Conservation (phyloP, 2,113 vertebrate species). For the Chroicocephalus ridibundus region DNA sequence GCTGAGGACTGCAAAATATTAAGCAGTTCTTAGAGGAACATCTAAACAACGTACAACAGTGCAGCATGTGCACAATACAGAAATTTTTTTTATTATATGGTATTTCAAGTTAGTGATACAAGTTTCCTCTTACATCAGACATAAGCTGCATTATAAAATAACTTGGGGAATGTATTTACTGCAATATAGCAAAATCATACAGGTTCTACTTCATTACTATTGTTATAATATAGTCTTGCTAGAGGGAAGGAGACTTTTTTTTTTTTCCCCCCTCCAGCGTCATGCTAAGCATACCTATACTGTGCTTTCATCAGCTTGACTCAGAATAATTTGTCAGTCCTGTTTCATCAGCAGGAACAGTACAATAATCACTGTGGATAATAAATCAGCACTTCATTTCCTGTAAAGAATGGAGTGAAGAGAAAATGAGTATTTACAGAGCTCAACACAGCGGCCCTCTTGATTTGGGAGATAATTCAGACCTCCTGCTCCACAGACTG, state of each 20-base stretch:
- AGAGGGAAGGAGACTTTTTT: background rate
- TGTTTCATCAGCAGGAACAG: background rate
- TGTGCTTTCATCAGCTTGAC: background rate
- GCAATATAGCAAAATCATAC: background rate
- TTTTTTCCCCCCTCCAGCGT: background rate
- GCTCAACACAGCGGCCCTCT: fast-evolving
- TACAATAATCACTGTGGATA: background rate
- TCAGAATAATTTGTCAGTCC: background rate
- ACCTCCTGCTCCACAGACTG: background rate
- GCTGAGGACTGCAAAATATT: background rate
- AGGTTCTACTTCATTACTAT: background rate
- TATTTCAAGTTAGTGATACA: background rate
- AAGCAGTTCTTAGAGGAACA: background rate
- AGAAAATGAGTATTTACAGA: background rate
- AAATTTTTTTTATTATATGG: background rate
- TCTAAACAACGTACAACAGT: background rate
- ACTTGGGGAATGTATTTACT: background rate
- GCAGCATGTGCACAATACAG: background rate
- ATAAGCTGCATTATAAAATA: background rate
- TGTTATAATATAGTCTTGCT: background rate
- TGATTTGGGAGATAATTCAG: background rate
- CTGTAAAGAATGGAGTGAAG: background rate
- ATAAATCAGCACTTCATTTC: background rate
- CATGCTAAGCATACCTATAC: background rate
- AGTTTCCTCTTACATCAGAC: background rate